phyloP scores from a whole-genome alignment of 2,888 invertebrate species.

The Slavum lentiscoides region DNA sequence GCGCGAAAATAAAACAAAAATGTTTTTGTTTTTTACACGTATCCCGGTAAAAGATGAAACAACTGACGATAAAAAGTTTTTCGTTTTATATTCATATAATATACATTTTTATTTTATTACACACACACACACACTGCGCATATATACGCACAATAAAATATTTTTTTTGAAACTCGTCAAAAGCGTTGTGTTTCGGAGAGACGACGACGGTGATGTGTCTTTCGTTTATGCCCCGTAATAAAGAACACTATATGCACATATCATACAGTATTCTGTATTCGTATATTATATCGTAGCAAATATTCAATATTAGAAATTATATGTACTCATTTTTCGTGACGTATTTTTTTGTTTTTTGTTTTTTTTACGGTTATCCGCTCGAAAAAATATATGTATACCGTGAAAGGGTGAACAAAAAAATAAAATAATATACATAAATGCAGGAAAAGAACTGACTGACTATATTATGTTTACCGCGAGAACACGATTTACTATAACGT shows the following conservation, averaged over 20 bases:
- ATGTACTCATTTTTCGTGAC: too few species aligned
- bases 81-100: constrained; percentile 4
- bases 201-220: too few species aligned
- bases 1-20: background rate
- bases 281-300: too few species aligned
- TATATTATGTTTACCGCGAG: background rate
- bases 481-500: background rate
- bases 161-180: constrained; percentile 10
- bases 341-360: too few species aligned
- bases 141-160: constrained; percentile 17
- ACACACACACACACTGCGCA: background rate
- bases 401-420: background rate
- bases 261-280: background rate
- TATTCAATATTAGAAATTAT: too few species aligned
- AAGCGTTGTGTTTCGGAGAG: background rate
- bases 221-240: constrained; percentile 27
- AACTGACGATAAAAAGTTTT: constrained; percentile 42
- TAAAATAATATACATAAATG: background rate
- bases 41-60: constrained; percentile 27
- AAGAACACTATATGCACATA: constrained; percentile 1
- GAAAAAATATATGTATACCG: background rate
- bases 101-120: constrained; percentile 17
- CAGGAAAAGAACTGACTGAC: background rate
- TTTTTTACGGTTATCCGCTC: too few species aligned
- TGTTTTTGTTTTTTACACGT: background rate